Evolutionary conservation across 2,888 invertebrate species (phyloP).

Genomic region (Epinotia ramella): DNA sequence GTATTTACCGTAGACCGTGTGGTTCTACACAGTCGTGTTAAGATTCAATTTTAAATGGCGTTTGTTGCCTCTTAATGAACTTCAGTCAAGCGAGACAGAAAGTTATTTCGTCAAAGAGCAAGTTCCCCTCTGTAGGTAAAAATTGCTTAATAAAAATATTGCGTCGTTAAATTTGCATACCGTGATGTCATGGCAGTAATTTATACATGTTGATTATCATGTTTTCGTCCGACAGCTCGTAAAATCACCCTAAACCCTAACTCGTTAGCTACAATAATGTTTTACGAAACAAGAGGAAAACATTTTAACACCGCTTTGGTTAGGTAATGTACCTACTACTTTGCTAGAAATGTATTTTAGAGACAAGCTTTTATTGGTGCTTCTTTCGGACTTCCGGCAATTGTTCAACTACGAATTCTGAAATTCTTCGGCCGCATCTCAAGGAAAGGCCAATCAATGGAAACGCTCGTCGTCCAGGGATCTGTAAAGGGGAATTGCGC

Average conservation of each 20-base stretch:
- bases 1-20: not conserved
- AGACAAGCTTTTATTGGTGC: too few relatives aligned
- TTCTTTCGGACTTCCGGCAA: too few relatives aligned
- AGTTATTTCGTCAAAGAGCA: constrained; percentile 47
- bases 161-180: constrained; percentile 64
- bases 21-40: not conserved
- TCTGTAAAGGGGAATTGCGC: too few relatives aligned
- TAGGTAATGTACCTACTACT: too few relatives aligned
- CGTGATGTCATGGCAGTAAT: constrained; percentile 56
- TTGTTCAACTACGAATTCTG: too few relatives aligned
- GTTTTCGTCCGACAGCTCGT: constrained; percentile 34
- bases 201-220: constrained; percentile 51
- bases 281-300: not conserved
- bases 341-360: too few relatives aligned
- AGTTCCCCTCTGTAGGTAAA: constrained; percentile 53
- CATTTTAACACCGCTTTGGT: too few relatives aligned
- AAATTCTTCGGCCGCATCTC: too few relatives aligned
- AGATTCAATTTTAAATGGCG: not conserved
- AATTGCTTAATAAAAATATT: constrained; percentile 60
- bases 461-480: too few relatives aligned
- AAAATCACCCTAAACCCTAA: constrained; percentile 37
- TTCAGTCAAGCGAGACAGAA: not conserved
- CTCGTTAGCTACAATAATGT: constrained; percentile 14
- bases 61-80: not conserved
- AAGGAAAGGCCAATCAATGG: too few relatives aligned